phyloP scores from a whole-genome alignment of 2,888 invertebrate genomes.

The Melanostoma mellinum region DNA sequence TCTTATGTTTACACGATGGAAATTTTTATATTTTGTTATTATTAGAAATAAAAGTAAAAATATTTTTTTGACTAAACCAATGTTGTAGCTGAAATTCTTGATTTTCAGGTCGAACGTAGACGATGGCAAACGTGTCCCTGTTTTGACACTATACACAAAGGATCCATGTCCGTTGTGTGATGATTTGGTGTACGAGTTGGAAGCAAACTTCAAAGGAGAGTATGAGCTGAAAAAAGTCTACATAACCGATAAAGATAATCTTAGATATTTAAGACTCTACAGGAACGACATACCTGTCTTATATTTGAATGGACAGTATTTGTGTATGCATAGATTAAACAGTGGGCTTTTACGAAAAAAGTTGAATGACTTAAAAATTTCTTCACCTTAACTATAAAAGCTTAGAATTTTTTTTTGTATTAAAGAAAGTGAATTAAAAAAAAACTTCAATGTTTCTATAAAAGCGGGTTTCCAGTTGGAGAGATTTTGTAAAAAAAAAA shows the following conservation, averaged over 20 bases:
- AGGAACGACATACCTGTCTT: constrained; percentile 94
- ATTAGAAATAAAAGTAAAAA: constrained; percentile 46
- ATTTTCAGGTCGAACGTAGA: constrained; percentile 55
- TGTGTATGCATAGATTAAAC: constrained; percentile 90
- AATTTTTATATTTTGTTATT: constrained; percentile 34
- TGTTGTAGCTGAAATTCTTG: constrained; percentile 14
- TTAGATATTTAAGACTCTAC: constrained; percentile 88
- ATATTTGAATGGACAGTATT: constrained; percentile 90
- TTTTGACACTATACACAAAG: constrained; percentile 91
- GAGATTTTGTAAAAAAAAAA: no score
- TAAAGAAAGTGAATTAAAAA: no score
- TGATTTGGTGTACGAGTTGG: constrained; percentile 87
- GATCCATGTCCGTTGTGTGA: constrained; percentile 92
- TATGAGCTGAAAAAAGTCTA: constrained; percentile 88
- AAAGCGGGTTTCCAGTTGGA: no score
- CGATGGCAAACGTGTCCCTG: constrained; percentile 81
- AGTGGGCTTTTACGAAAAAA: constrained; percentile 82
- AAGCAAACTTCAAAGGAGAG: constrained; percentile 84
- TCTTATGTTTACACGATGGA: constrained; percentile 14
- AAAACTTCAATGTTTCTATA: no score
- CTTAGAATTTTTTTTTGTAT: no score
- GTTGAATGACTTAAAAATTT: constrained; percentile 29
- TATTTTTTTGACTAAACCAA: constrained; percentile 4
- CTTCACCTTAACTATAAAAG: no score
- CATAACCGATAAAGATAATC: constrained; percentile 89